These are phyloP conservation scores for Ceratina australensis DNA, from an alignment of 1,140 invertebrate species.

Conservation along the genomic window DNA sequence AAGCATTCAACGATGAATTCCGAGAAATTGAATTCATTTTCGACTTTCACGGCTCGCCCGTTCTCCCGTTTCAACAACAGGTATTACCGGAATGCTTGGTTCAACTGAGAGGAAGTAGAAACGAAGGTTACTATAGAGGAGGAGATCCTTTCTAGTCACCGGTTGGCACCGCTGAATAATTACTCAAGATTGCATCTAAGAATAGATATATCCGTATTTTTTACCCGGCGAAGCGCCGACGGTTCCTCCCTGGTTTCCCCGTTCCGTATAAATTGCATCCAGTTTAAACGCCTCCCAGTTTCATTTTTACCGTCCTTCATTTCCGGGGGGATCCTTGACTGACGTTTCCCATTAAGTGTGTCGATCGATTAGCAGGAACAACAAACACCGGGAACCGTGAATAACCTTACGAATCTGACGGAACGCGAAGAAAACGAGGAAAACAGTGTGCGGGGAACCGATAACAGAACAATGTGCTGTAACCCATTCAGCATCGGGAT, in stretches of 20 bases:
- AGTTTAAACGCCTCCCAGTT: not conserved
- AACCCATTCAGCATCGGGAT: not conserved
- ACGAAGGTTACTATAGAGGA: not conserved
- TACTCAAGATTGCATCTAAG: slow-evolving; percentile 30
- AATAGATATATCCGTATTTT: slow-evolving; percentile 42
- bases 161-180: slow-evolving; percentile 37
- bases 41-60: not conserved
- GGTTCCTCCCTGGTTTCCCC: slow-evolving; percentile 1
- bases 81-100: not conserved
- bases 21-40: slow-evolving; percentile 9
- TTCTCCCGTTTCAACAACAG: not conserved
- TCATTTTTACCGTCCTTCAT: not conserved
- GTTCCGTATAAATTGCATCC: slow-evolving; percentile 20
- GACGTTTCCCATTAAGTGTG: no score
- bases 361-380: not conserved
- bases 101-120: slow-evolving; percentile 7
- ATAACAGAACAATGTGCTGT: not conserved
- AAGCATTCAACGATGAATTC: not conserved
- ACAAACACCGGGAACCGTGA: not conserved
- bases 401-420: not conserved
- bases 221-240: not conserved
- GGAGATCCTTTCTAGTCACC: not conserved
- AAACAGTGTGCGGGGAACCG: not conserved
- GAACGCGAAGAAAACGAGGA: not conserved
- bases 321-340: not conserved